Conservation (phyloP, 2,888 invertebrate genomes). For the Phragmatobia fuliginosa region DNA sequence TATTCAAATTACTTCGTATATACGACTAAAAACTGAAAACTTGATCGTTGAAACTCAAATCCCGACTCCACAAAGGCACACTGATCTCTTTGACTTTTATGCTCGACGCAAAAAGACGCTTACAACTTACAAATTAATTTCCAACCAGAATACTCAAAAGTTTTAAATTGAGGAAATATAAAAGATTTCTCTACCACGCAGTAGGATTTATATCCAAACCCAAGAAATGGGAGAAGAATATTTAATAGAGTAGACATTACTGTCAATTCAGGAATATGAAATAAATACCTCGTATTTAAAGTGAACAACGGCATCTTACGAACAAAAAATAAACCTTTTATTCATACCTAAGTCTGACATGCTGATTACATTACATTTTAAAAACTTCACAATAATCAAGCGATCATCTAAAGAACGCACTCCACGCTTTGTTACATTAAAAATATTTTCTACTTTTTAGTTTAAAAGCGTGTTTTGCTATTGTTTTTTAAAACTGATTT, state of each 20-base stretch:
- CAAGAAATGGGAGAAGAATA: not conserved
- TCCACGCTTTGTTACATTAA: too few species aligned
- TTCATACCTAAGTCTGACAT: too few species aligned
- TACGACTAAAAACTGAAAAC: slow-evolving; percentile 37
- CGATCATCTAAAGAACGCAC: too few species aligned
- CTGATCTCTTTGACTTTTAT: slow-evolving; percentile 29
- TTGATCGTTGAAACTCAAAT: slow-evolving; percentile 40
- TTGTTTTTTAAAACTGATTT: too few species aligned
- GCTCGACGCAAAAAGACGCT: slow-evolving; percentile 26
- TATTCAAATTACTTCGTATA: slow-evolving; percentile 31
- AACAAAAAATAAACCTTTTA: too few species aligned
- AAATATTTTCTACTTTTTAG: too few species aligned
- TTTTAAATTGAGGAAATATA: slow-evolving; percentile 16
- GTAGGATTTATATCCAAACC: not conserved
- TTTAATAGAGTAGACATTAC: not conserved
- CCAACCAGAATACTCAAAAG: slow-evolving; percentile 38
- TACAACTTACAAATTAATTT: slow-evolving; percentile 41
- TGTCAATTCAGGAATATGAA: not conserved
- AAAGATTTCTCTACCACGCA: not conserved
- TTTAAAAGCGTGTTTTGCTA: too few species aligned
- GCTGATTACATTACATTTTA: too few species aligned
- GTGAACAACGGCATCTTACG: not conserved
- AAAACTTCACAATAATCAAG: too few species aligned
- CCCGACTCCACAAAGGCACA: slow-evolving; percentile 32
- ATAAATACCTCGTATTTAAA: not conserved